These are phyloP conservation scores for Troides helena DNA, from an alignment of 2,888 invertebrate species.

Conservation along the genomic window DNA sequence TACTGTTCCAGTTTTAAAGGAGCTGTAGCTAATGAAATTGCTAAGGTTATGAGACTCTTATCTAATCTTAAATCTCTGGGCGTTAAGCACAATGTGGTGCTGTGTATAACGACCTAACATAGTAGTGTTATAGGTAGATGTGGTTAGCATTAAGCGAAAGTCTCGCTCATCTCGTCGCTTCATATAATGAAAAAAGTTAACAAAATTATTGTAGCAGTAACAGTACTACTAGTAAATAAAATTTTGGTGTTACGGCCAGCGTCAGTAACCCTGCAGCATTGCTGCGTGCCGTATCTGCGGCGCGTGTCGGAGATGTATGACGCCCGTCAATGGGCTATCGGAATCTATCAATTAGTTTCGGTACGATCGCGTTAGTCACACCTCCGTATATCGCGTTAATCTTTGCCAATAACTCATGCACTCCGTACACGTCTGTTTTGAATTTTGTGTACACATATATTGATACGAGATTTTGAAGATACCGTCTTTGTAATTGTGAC, in stretches of 20 bases:
- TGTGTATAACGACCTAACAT: too few species aligned
- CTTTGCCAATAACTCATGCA: conserved; percentile 18
- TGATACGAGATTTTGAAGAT: too few species aligned
- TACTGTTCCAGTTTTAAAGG: too few species aligned
- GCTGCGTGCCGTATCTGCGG: conserved; percentile 21
- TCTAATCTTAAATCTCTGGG: too few species aligned
- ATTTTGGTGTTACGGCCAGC: not conserved
- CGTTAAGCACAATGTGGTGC: too few species aligned
- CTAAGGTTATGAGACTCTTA: too few species aligned
- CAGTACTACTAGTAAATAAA: not conserved
- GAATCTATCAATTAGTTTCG: conserved; percentile 24
- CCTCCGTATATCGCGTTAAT: conserved; percentile 13
- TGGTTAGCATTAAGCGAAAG: too few species aligned
- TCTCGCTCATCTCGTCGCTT: too few species aligned
- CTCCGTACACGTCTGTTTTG: not conserved
- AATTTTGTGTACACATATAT: not conserved
- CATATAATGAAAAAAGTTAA: too few species aligned
- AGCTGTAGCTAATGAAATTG: too few species aligned
- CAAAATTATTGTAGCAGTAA: not conserved
- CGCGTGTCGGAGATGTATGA: conserved; percentile 21
- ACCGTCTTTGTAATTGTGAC: too few species aligned
- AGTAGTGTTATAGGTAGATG: too few species aligned
- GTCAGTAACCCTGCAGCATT: conserved; percentile 6
- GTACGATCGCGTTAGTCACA: conserved; percentile 13
- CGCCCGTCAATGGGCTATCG: conserved; percentile 27